These are phyloP conservation scores for Solea solea DNA, from an alignment of 2,113 vertebrate species.

Conservation along the genomic window DNA sequence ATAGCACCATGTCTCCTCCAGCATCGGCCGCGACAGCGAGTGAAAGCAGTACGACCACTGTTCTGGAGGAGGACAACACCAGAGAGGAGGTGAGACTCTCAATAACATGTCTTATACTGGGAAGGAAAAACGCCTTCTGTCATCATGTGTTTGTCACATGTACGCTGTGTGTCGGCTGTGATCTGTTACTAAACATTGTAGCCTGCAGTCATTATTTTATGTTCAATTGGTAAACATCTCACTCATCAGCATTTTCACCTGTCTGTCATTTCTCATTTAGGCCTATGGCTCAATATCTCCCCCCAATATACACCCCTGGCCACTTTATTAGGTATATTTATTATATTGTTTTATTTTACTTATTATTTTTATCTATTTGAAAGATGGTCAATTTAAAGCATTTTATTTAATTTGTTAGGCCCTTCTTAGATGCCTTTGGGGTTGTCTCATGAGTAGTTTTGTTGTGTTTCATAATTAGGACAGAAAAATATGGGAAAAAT, in stretches of 20 bases:
- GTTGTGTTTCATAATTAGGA: too few species aligned
- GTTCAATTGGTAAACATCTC: neutral
- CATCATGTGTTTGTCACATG: neutral
- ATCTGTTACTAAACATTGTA: neutral
- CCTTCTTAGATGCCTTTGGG: too few species aligned
- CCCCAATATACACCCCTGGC: too few species aligned
- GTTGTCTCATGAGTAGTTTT: too few species aligned
- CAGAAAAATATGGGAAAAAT: too few species aligned
- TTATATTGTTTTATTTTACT: too few species aligned
- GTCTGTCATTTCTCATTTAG: neutral
- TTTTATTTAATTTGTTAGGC: too few species aligned
- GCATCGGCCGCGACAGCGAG: constrained; percentile 78
- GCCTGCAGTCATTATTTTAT: neutral
- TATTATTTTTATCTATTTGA: too few species aligned
- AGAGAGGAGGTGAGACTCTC: constrained; percentile 77
- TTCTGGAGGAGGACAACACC: constrained; percentile 75
- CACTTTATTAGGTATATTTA: too few species aligned
- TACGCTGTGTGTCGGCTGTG: neutral
- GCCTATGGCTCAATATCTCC: too few species aligned
- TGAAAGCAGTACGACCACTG: constrained; percentile 77
- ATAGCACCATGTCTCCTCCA: constrained; percentile 77
- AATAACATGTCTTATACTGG: too few species aligned
- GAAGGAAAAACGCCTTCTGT: neutral
- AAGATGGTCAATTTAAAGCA: too few species aligned
- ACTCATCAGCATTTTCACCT: constrained; percentile 2